Percentiles rank a stretch among this genome's conserved stretches.
phyloP scores from a whole-genome alignment of 2,113 vertebrate species.

The Apistogramma diplotaenia region DNA sequence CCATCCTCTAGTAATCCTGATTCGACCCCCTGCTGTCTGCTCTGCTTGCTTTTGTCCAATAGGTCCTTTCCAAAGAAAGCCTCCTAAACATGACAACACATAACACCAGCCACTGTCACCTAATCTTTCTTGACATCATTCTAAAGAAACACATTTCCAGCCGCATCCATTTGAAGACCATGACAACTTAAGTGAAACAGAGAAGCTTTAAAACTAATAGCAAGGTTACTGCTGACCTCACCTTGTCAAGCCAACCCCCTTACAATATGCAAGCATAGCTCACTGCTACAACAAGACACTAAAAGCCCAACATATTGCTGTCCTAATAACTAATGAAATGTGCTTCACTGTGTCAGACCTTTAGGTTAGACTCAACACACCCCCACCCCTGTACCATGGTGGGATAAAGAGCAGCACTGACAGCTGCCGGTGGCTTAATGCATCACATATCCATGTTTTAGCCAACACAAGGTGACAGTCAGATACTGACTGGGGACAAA shows the following conservation, averaged over 20 bases:
- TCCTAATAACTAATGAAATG: constrained; percentile 76
- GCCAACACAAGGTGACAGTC: constrained; percentile 63
- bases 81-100: constrained; percentile 79
- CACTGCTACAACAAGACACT: constrained; percentile 55
- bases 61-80: constrained; percentile 98
- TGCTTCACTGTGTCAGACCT: constrained; percentile 52
- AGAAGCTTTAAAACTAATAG: constrained; percentile 14
- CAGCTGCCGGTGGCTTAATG: constrained; percentile 64
- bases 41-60: constrained; percentile 93
- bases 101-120: constrained; percentile 22
- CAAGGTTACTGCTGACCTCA: constrained; percentile 12
- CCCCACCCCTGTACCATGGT: not conserved
- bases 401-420: constrained; percentile 56
- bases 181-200: constrained; percentile 23
- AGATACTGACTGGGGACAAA: constrained; percentile 31
- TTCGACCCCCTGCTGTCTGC: constrained; percentile 81
- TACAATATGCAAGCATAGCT: too few species aligned
- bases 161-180: not conserved
- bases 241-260: constrained; percentile 14
- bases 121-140: not conserved
- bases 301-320: constrained; percentile 65
- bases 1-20: constrained; percentile 82
- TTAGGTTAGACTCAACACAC: constrained; percentile 46
- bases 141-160: constrained; percentile 14
- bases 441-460: constrained; percentile 54